These are phyloP conservation scores for Sapayoa aenigma DNA, from an alignment of 2,113 vertebrate genomes.

Conservation along the genomic window DNA sequence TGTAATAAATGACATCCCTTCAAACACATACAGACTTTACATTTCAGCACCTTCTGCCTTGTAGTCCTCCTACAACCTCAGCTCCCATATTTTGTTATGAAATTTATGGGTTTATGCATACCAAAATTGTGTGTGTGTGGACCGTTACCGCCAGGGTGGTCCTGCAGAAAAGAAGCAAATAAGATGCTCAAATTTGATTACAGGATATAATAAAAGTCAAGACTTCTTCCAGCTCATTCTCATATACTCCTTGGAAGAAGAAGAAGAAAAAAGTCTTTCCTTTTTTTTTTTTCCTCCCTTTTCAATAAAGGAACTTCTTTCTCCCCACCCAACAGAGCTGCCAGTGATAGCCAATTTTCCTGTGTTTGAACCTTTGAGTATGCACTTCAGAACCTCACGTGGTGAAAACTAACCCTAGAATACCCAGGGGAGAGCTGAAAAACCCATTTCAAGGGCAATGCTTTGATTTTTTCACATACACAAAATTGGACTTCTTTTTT, in stretches of 20 bases:
- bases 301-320: constrained; percentile 49
- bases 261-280: constrained; percentile 2
- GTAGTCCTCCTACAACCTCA: constrained; percentile 57
- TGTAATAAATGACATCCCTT: constrained; percentile 65
- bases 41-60: constrained; percentile 62
- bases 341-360: constrained; percentile 56
- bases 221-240: constrained; percentile 52
- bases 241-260: constrained; percentile 34
- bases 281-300: not conserved
- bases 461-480: constrained; percentile 57
- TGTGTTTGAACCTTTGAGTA: constrained; percentile 61
- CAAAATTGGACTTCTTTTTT: constrained; percentile 21
- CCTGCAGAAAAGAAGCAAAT: constrained; percentile 55
- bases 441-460: constrained; percentile 39
- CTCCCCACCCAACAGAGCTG: constrained; percentile 51
- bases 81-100: constrained; percentile 60
- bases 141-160: constrained; percentile 64
- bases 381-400: constrained; percentile 64
- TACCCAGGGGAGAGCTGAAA: constrained; percentile 62
- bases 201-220: constrained; percentile 70
- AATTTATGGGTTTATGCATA: constrained; percentile 65
- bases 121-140: constrained; percentile 51
- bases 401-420: constrained; percentile 64
- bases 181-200: constrained; percentile 69
- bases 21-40: constrained; percentile 48